Percentiles rank a stretch among this genome's conserved stretches.
phyloP scores from a whole-genome alignment of 1,140 invertebrate species.

The Dreissena polymorpha region DNA sequence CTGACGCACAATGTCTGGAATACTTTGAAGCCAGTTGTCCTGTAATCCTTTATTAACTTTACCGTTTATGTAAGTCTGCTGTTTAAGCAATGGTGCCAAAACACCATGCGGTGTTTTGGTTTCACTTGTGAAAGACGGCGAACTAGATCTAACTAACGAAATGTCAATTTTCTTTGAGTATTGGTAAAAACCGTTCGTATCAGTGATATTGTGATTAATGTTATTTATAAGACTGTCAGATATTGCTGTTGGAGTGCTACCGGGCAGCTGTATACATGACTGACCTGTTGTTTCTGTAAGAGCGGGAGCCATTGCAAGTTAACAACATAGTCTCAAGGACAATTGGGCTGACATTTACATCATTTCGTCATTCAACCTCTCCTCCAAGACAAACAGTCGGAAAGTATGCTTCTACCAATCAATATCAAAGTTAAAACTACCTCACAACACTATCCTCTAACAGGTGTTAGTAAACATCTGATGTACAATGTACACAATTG shows the following conservation, averaged over 20 bases:
- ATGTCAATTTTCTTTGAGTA: not conserved
- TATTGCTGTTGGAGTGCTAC: constrained; percentile 52
- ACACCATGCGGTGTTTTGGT: not conserved
- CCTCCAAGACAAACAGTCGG: not conserved
- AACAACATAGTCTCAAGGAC: constrained; percentile 76
- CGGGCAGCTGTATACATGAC: constrained; percentile 67
- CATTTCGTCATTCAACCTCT: constrained; percentile 5
- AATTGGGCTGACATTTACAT: constrained; percentile 69
- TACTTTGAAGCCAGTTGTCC: no score
- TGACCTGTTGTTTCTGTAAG: constrained; percentile 73
- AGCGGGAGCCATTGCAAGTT: constrained; percentile 76
- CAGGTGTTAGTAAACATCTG: not conserved
- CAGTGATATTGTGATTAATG: not conserved
- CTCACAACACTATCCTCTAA: not conserved
- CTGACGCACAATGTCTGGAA: no score
- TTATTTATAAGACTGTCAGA: constrained; percentile 23
- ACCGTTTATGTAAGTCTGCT: no score
- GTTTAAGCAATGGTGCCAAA: not conserved
- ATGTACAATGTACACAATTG: not conserved
- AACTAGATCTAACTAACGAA: not conserved
- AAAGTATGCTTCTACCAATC: no score
- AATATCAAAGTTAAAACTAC: no score
- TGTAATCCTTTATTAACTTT: no score
- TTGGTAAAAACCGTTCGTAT: not conserved
- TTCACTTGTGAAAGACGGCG: not conserved